These are phyloP conservation scores for Caenorhabditis sp. DNA, from an alignment of 2,888 invertebrate species.

Conservation along the genomic window DNA sequence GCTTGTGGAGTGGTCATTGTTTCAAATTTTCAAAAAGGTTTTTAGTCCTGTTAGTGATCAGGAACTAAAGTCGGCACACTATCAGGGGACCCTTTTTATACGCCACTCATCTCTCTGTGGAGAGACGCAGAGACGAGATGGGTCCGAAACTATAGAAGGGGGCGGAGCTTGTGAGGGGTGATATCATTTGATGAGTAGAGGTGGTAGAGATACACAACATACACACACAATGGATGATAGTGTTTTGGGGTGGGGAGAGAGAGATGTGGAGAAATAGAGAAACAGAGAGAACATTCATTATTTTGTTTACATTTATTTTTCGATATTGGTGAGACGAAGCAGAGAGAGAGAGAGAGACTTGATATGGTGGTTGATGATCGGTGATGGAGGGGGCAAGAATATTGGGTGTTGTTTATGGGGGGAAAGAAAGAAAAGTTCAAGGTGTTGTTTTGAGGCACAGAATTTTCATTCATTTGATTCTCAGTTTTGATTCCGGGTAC, in stretches of 20 bases:
- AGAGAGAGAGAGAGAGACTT: conserved; percentile 29
- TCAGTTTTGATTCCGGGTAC: conserved; percentile 12
- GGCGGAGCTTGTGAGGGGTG: conserved; percentile 43
- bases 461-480: background rate
- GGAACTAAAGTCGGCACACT: conserved; percentile 43
- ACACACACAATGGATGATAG: conserved; percentile 1
- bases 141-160: conserved; percentile 55
- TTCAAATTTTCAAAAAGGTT: background rate
- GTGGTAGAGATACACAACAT: conserved; percentile 36
- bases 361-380: conserved; percentile 42
- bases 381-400: conserved; percentile 22
- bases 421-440: background rate
- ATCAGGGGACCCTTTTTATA: conserved; percentile 35
- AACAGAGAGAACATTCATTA: conserved; percentile 37
- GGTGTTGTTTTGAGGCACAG: background rate
- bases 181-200: conserved; percentile 40
- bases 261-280: conserved; percentile 35
- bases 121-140: conserved; percentile 43
- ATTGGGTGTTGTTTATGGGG: background rate
- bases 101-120: background rate
- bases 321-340: conserved; percentile 4
- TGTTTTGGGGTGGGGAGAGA: background rate
- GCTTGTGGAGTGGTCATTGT: conserved; percentile 19
- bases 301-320: conserved; percentile 44
- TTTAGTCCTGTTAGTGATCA: conserved; percentile 12